Base-by-base conservation (phyloP, 2,888 invertebrate species). In the Nomada flava region DNA sequence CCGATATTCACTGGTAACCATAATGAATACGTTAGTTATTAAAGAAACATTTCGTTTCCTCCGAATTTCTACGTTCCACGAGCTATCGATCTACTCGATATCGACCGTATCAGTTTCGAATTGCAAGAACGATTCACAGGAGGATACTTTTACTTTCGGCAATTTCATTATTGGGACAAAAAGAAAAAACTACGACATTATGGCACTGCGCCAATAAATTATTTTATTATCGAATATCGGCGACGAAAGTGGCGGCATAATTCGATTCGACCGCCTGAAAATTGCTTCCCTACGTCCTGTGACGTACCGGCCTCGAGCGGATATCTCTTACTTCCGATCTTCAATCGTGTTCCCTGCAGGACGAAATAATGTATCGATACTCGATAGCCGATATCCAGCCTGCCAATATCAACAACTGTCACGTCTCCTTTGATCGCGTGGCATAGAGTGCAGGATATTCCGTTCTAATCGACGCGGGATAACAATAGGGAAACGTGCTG, bases 321-420 rank as follows among this genome's bases (percentile, higher is more conserved):
- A 60, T 36, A 18, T 18, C 29, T 7, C 9, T 60, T 15, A 10
- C 59, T 2, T 36, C 60, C 42, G 20, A 44, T 42, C 62, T 20
- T 13, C 4, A 44, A 42, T 44, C 42, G 36, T 44, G 20, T 11
- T 52, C 5, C 52, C 29, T 4, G 52, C 26, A n/a, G 10, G n/a
- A 83, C 67, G 77, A 73, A 81, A 81, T 83, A 86, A 82, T 69
- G 65, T 73, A 72, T 85, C 65, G 42, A 64, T 67, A 70, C 68
- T 72, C 79, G 60, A 79, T 83, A 74, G 77, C 53, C 72, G 55
- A 86, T 79, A 72, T 20, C 47, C 20, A 20, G 15, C 50, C 13
- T 52, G 15, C 52, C 52, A 29, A 52, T 71, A 62, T 62, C 60
- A 44, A 44, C 26, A 20, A 44, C 44, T 57, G 29, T 36, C 60